Percentiles rank a stretch among this genome's conserved stretches.
Evolutionary conservation across 2,797 vertebrate genomes (phyloP).

Genomic region (Anguilla obscura): DNA sequence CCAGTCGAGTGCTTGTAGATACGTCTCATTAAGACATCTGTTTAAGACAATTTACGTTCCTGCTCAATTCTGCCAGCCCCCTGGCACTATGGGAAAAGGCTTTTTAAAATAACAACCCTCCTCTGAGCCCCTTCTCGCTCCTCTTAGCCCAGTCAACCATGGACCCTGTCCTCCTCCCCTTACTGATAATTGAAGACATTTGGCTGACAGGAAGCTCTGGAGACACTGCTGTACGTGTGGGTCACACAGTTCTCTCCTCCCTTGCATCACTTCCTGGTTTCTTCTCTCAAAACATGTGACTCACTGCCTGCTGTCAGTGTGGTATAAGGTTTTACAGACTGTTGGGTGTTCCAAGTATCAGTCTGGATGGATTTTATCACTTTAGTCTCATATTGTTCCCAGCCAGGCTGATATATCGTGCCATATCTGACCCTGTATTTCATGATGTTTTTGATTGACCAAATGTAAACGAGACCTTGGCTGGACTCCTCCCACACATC

Average conservation of each 20-base stretch:
- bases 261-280: background rate
- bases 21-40: conserved; percentile 67
- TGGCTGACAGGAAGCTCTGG: conserved; percentile 40
- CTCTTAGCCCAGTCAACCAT: conserved; percentile 39
- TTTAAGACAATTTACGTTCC: conserved; percentile 63
- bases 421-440: conserved; percentile 46
- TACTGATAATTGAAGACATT: conserved; percentile 53
- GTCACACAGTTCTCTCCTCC: background rate
- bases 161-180: conserved; percentile 30
- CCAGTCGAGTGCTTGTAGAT: conserved; percentile 71
- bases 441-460: conserved; percentile 55
- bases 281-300: background rate
- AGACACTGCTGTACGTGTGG: background rate
- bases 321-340: background rate
- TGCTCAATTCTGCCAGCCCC: conserved; percentile 70
- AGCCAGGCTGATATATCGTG: conserved; percentile 23
- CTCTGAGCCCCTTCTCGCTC: conserved; percentile 46
- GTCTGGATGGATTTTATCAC: conserved; percentile 21
- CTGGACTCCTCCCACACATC: background rate
- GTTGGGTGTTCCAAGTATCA: conserved; percentile 19
- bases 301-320: conserved; percentile 7
- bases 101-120: conserved; percentile 36
- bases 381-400: background rate
- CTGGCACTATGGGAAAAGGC: conserved; percentile 65
- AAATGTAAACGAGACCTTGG: conserved; percentile 57